Conservation (phyloP, 92 coral and sea anemone genomes). For the Galaxea fascicularis region DNA sequence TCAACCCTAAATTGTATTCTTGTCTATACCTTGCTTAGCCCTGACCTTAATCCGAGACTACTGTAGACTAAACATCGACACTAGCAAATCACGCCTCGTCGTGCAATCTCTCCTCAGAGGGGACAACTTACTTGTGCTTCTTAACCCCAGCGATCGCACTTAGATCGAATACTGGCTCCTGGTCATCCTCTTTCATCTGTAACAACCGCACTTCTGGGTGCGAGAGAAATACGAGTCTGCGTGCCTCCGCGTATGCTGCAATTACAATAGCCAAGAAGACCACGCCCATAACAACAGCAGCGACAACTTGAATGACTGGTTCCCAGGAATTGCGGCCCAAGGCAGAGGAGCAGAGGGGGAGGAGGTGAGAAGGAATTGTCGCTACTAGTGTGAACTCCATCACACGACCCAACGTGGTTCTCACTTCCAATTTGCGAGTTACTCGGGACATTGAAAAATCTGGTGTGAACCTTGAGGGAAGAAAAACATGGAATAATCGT, state of each 20-base stretch:
- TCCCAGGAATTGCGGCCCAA: slow-evolving; percentile 94
- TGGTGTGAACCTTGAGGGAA: slow-evolving; percentile 86
- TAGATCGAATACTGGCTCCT: slow-evolving; percentile 86
- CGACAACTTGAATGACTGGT: slow-evolving; percentile 72
- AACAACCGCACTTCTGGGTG: slow-evolving; percentile 65
- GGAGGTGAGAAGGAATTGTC: slow-evolving; percentile 96
- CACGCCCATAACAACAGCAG: slow-evolving; percentile 76
- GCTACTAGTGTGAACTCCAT: slow-evolving; percentile 97
- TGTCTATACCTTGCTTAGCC: no score
- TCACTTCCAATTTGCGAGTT: slow-evolving; percentile 91
- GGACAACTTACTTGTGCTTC: slow-evolving; percentile 65
- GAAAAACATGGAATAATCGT: neutral
- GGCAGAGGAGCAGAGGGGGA: slow-evolving; percentile 96
- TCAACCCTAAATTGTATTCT: no score
- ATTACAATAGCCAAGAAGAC: slow-evolving; percentile 79
- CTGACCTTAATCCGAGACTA: no score
- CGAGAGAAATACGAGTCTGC: slow-evolving; percentile 80
- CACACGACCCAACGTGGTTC: slow-evolving; percentile 87
- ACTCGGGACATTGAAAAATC: slow-evolving; percentile 98
- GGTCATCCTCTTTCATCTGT: slow-evolving; percentile 73
- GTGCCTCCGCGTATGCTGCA: slow-evolving; percentile 92
- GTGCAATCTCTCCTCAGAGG: neutral
- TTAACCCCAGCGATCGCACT: slow-evolving; percentile 88
- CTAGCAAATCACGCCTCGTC: no score
- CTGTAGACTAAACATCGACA: no score